Base-by-base conservation (phyloP, 92 coral and sea anemone species). In the Umimayanthus kanabou region DNA sequence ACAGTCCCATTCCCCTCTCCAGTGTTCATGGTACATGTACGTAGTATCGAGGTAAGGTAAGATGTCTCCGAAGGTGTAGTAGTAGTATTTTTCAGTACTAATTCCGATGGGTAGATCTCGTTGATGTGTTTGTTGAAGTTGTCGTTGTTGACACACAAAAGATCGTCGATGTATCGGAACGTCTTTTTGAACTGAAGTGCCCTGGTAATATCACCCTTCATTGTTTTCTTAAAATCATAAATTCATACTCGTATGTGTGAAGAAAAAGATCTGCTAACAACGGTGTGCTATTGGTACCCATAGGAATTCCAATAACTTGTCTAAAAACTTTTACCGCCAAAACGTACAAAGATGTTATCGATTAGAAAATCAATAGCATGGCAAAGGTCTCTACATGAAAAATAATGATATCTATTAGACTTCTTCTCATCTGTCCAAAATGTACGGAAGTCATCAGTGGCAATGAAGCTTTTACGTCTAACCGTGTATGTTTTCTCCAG, bases 101-200 rank as follows among this genome's bases (percentile, higher is more conserved):
- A 2, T 33, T 33, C 37, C 37, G 37, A 33, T 33, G 37, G 37
- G 37, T 33, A 33, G 37, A 33, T 33, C 37, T 33, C 37, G 37
- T 2, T 2, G 2, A 33, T 33, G 37, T 33, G 37, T 33, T 33
- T 33, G 37, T 33, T 33, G 37, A 33, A 33, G 37, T 33, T 33
- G 2, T 33, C 37, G 37, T 33, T 33, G 37, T 33, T 33, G 37
- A 33, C 37, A 33, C 37, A 33, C 37, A 33, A 33, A 33, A 33
- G 37, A 33, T 33, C 37, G 37, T 33, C 37, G 79, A 80, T 88
- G 71, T 88, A 71, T 45, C 87, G 37, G 66, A 88, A 81, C 70
- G 90, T 88, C 16, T 88, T 65, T n/a, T 69, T 88, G 65, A 88
- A 88, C 64, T 43, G 79, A 83, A 88, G 37, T 82, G 90, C 37